These are phyloP conservation scores for Trinectes maculatus DNA, from an alignment of 2,113 vertebrate species.

Conservation along the genomic window DNA sequence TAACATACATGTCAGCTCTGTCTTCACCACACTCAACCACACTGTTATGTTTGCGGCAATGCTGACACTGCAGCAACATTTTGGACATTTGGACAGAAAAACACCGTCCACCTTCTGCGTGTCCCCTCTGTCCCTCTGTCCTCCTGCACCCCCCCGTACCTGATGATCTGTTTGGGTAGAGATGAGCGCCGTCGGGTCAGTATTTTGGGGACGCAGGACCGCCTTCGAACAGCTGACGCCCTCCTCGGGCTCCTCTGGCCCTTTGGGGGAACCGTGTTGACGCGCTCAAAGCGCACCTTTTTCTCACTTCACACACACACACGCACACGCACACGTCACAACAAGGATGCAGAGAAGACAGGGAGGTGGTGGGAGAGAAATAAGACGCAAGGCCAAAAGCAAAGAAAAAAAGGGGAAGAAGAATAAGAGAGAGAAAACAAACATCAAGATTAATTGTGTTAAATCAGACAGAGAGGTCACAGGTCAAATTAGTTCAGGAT, in stretches of 20 bases:
- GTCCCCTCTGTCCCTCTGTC: not conserved
- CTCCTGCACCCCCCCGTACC: slow-evolving; percentile 77
- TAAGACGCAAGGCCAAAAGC: not conserved
- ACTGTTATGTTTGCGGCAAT: no score
- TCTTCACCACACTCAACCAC: no score
- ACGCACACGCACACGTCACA: not conserved
- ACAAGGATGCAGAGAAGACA: slow-evolving; percentile 8
- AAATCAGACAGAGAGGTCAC: slow-evolving; percentile 12
- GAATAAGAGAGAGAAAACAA: slow-evolving; percentile 28
- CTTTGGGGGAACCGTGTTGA: slow-evolving; percentile 90
- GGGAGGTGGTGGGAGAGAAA: not conserved
- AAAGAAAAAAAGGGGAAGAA: slow-evolving; percentile 36
- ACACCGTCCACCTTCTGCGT: not conserved
- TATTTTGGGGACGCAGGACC: slow-evolving; percentile 79
- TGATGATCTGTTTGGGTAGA: slow-evolving; percentile 90
- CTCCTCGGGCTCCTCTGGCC: slow-evolving; percentile 85
- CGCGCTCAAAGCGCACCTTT: slow-evolving; percentile 90
- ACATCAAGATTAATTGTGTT: slow-evolving; percentile 33
- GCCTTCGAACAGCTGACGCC: slow-evolving; percentile 81
- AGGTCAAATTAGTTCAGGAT: slow-evolving; percentile 6
- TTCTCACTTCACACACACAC: slow-evolving; percentile 77
- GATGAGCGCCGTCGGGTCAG: slow-evolving; percentile 76
- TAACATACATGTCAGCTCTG: no score
- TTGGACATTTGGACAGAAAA: no score
- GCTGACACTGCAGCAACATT: no score